Conservation (phyloP, 1,140 invertebrate species). For the Drosophila nasuta region DNA sequence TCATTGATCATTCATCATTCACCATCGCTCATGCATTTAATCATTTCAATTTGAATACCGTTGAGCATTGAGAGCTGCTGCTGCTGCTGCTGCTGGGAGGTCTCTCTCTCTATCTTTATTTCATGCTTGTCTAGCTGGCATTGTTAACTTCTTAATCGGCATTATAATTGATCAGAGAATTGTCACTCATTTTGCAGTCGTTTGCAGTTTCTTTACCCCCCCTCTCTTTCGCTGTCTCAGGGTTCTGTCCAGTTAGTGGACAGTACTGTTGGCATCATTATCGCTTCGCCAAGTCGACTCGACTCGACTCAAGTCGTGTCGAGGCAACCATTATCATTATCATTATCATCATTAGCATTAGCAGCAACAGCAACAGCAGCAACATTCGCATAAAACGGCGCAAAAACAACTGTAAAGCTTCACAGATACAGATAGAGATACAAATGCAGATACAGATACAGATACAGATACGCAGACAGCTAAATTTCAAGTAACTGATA, state of each 20-base stretch:
- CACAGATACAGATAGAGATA: slow-evolving; percentile 12
- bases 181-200: slow-evolving; percentile 60
- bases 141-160: slow-evolving; percentile 17
- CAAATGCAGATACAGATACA: slow-evolving; percentile 16
- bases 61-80: slow-evolving; percentile 15
- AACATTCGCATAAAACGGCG: slow-evolving; percentile 33
- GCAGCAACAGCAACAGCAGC: slow-evolving; percentile 14
- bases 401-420: slow-evolving; percentile 44
- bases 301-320: no score
- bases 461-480: slow-evolving; percentile 15
- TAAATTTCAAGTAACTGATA: slow-evolving; percentile 38
- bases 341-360: slow-evolving; percentile 16
- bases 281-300: slow-evolving; percentile 35
- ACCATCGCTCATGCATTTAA: slow-evolving; percentile 1
- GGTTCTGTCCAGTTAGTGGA: slow-evolving; percentile 54
- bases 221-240: slow-evolving; percentile 46
- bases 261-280: slow-evolving; percentile 52
- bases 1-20: neutral
- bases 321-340: slow-evolving; percentile 50
- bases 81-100: slow-evolving; percentile 19
- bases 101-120: neutral
- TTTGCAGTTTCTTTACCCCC: slow-evolving; percentile 9
- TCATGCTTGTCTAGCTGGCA: neutral
- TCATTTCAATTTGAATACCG: slow-evolving; percentile 11
- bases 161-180: slow-evolving; percentile 32